These are phyloP conservation scores for Stomorhina lunata DNA, from an alignment of 2,888 invertebrate species.

Conservation along the genomic window DNA sequence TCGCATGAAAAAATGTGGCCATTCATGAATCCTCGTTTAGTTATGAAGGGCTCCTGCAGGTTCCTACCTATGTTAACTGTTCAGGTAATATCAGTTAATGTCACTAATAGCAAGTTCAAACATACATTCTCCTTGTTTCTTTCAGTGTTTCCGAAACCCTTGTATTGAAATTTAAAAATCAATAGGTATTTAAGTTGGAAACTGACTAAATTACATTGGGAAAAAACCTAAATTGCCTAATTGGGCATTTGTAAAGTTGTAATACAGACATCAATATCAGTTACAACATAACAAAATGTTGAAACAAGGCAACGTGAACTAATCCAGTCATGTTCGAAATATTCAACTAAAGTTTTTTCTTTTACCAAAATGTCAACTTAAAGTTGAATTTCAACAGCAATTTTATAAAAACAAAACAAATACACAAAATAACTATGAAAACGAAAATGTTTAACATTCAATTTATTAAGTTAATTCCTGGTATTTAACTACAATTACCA, in stretches of 20 bases:
- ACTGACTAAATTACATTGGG: not conserved
- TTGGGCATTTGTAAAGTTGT: slow-evolving; percentile 30
- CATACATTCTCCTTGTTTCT: no score
- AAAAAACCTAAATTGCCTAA: slow-evolving; percentile 17
- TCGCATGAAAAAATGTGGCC: not conserved
- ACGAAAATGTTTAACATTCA: not conserved
- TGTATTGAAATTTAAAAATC: not conserved
- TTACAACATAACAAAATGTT: not conserved
- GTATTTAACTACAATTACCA: not conserved
- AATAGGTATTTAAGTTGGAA: not conserved
- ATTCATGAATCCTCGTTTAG: not conserved
- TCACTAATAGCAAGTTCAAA: no score
- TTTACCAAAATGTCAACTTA: slow-evolving; percentile 10
- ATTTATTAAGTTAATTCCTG: not conserved
- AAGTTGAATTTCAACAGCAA: not conserved
- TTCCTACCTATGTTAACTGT: not conserved
- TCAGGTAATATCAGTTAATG: not conserved
- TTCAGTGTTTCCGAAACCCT: not conserved
- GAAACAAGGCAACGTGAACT: not conserved
- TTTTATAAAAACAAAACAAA: not conserved
- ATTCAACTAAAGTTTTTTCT: not conserved
- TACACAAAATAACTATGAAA: not conserved
- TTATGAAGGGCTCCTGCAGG: not conserved
- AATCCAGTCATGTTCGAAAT: not conserved
- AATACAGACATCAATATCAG: not conserved